Evolutionary conservation across 2,113 vertebrate species (phyloP).

Genomic region (Beaufortia kweichowensis): DNA sequence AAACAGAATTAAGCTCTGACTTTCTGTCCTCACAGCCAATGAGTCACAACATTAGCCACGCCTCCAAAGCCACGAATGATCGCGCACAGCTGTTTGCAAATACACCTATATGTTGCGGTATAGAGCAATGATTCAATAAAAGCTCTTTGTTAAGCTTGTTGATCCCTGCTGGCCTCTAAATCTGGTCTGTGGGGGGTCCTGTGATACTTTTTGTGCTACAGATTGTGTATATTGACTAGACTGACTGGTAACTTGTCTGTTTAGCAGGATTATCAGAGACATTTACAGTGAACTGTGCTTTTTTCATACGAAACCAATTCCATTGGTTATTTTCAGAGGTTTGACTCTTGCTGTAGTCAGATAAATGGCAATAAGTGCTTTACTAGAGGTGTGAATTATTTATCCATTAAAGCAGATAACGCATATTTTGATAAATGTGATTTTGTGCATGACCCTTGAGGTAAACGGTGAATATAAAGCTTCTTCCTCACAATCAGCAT

Average conservation of each 20-base stretch:
- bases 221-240: not conserved
- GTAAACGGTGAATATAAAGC: not conserved
- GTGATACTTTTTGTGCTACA: not conserved
- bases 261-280: too few species aligned
- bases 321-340: not conserved
- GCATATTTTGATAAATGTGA: slow-evolving; percentile 30
- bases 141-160: slow-evolving; percentile 45
- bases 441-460: not conserved
- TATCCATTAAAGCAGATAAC: slow-evolving; percentile 24
- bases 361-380: slow-evolving; percentile 50
- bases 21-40: slow-evolving; percentile 22
- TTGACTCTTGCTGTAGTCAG: slow-evolving; percentile 48
- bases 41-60: slow-evolving; percentile 30
- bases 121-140: slow-evolving; percentile 29
- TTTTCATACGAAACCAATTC: not conserved
- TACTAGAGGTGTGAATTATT: slow-evolving; percentile 43
- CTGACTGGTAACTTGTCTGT: not conserved
- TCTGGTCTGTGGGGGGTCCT: slow-evolving; percentile 46
- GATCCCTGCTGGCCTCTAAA: slow-evolving; percentile 43
- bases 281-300: not conserved
- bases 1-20: slow-evolving; percentile 24
- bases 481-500: slow-evolving; percentile 6
- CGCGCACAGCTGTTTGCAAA: slow-evolving; percentile 58
- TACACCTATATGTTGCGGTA: slow-evolving; percentile 49
- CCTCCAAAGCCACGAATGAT: slow-evolving; percentile 47